Percentiles rank a stretch among this genome's conserved stretches.
phyloP scores from a whole-genome alignment of 2,113 vertebrate genomes.

The Acrocephalus arundinaceus region DNA sequence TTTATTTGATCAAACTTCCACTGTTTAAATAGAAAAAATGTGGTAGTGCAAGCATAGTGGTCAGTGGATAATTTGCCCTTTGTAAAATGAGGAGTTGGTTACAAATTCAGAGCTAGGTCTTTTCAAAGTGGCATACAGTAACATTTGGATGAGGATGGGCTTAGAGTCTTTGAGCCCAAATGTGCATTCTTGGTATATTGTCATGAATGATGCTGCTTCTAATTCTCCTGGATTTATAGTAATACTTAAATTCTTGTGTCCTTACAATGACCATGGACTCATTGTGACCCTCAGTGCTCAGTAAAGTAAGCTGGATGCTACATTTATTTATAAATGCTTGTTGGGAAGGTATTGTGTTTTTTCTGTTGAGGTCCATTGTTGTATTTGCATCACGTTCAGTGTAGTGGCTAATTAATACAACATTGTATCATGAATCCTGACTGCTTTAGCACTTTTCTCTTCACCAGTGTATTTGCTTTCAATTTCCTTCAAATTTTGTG shows the following conservation, averaged over 20 bases:
- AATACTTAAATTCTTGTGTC: not conserved
- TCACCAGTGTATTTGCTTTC: not conserved
- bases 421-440: not conserved
- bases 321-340: not conserved
- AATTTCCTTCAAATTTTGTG: not conserved
- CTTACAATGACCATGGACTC: not conserved
- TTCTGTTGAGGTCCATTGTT: not conserved
- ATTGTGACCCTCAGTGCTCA: not conserved
- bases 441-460: not conserved
- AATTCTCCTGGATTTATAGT: not conserved
- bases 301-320: not conserved
- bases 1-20: not conserved
- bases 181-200: not conserved
- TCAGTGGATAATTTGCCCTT: not conserved
- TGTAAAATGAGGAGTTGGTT: not conserved
- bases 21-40: not conserved
- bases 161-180: not conserved
- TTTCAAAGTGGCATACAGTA: not conserved
- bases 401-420: not conserved
- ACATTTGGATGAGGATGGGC: not conserved
- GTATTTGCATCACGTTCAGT: not conserved
- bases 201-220: not conserved
- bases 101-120: not conserved
- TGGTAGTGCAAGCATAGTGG: not conserved
- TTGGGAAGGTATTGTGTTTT: not conserved